Base-by-base conservation (phyloP, 92 coral and sea anemone species). In the Scolanthus callimorphus region DNA sequence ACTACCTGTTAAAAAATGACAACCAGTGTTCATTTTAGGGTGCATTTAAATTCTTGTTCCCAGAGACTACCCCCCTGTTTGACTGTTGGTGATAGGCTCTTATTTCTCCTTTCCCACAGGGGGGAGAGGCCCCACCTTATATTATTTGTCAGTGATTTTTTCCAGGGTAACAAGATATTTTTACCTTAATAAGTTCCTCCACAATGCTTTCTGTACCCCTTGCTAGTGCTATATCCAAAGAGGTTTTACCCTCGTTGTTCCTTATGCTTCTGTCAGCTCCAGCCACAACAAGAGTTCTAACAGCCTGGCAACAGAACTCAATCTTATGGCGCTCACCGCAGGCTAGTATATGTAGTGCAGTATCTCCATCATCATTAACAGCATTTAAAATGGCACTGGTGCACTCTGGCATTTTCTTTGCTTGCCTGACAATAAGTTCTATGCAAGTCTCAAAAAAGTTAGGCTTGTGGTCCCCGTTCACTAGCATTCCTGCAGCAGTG, bases 221-320 rank as follows among this genome's bases (percentile, higher is more conserved):
- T 20, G 77, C 69, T 1, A 92, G 77, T 2, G 98, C 98, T 29
- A 92, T 88, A 38, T 92, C 98, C 25, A 92, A 59, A 10, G 98
- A 79, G 0, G 98, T 92, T 72, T 92, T 90, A 15, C 98, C 98
- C 1, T 80, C 89, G 63, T 92, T 88, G 73, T 94, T 90, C 46
- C 99, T 77, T 9, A 84, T 88, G 39, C 90, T 88, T 57, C 96
- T 81, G 67, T 94, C 99, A 13, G 99, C 99, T 27, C 99, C 99
- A 31, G 90, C 90, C 31, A 80, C 71, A 31, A 94, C 82, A 4
- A 94, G 77, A 2, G 82, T 60, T 39, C 85, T 82, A 13, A 94
- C 80, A 2, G 99, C 99, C 58, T 80, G 86, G 13, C 90, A 76
- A 63, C 99, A 94, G 53, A 79, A 86, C 51, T 94, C 99, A 56